Conservation (phyloP, 2,797 vertebrate species). For the Bothrops alternatus region DNA sequence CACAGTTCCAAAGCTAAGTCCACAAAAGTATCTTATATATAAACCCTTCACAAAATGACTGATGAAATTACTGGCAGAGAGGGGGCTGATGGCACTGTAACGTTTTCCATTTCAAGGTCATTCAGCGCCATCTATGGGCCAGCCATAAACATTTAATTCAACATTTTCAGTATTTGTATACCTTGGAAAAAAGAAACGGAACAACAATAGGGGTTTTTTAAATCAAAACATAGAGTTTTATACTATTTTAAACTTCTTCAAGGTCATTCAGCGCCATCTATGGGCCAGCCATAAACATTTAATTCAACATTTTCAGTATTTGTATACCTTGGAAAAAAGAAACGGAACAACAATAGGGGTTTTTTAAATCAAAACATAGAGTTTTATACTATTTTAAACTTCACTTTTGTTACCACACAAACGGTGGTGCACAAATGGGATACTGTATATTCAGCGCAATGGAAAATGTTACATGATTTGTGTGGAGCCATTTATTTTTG, state of each 20-base stretch:
- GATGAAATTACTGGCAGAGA: neutral
- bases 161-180: neutral
- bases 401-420: neutral
- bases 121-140: constrained; percentile 26
- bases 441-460: neutral
- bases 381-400: neutral
- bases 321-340: neutral
- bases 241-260: too few species aligned
- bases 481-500: neutral
- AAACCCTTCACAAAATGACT: neutral
- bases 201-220: neutral
- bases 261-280: constrained; percentile 20
- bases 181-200: neutral
- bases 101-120: neutral
- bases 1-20: neutral
- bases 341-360: neutral
- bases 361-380: neutral
- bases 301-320: neutral
- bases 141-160: neutral
- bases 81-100: neutral
- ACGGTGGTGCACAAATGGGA: neutral
- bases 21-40: neutral
- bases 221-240: neutral
- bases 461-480: neutral
- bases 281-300: neutral